Percentiles rank a stretch among this genome's conserved stretches.
Conservation (phyloP, 2,888 invertebrate genomes). For the Cistogaster globosa region DNA sequence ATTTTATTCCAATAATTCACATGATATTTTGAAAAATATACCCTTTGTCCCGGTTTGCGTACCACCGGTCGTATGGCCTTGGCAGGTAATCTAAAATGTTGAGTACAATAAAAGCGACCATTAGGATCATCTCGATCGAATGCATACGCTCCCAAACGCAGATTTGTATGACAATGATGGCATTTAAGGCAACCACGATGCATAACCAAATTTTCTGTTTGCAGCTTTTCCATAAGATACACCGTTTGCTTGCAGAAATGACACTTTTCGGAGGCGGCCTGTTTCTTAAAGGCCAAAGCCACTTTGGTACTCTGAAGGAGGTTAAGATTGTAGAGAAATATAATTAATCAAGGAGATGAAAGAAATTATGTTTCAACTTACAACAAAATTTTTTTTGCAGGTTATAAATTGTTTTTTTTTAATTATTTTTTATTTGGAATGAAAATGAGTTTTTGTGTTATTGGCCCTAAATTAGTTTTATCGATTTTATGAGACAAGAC, state of each 20-base stretch:
- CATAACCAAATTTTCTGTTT: slow-evolving; percentile 94
- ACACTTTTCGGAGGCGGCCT: slow-evolving; percentile 89
- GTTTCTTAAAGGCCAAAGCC: slow-evolving; percentile 85
- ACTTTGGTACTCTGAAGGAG: slow-evolving; percentile 85
- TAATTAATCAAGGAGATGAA: not conserved
- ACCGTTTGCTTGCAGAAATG: slow-evolving; percentile 96
- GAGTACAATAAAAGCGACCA: slow-evolving; percentile 89
- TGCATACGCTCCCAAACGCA: slow-evolving; percentile 90
- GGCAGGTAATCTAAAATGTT: slow-evolving; percentile 88
- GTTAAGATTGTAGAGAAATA: not conserved
- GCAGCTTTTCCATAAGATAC: slow-evolving; percentile 95
- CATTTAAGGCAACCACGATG: slow-evolving; percentile 97
- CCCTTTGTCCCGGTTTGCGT: slow-evolving; percentile 76
- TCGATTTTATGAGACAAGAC: slow-evolving; percentile 15
- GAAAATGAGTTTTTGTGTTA: slow-evolving; percentile 14
- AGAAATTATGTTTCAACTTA: not conserved
- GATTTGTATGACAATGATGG: slow-evolving; percentile 93
- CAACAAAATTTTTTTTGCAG: too few species aligned
- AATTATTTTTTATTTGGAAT: not conserved
- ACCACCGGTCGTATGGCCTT: slow-evolving; percentile 82
- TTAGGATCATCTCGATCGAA: slow-evolving; percentile 88
- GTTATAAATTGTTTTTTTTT: not conserved
- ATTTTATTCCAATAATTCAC: not conserved
- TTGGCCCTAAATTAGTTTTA: slow-evolving; percentile 10
- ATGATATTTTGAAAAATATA: slow-evolving; percentile 57